Evolutionary conservation across 2,888 invertebrate genomes (phyloP).

Genomic region (Coelopa pilipes): DNA sequence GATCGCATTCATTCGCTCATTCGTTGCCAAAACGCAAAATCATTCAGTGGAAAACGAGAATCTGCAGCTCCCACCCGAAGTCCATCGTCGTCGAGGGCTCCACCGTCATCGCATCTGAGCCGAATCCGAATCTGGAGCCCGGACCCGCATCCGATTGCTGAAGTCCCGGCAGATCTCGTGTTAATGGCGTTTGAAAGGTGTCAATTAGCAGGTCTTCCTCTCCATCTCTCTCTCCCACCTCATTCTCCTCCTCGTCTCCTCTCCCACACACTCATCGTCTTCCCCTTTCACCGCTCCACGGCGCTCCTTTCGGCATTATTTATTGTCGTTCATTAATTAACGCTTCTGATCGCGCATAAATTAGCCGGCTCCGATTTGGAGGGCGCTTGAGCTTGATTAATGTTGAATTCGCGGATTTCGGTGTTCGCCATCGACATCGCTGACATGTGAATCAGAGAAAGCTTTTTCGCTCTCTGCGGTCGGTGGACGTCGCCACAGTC

Average conservation of each 20-base stretch:
- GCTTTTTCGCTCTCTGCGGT: conserved; percentile 6
- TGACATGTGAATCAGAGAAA: conserved; percentile 30
- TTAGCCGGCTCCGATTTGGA: conserved; percentile 18
- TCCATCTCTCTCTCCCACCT: too few relatives aligned
- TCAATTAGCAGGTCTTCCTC: conserved; percentile 43
- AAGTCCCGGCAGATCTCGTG: not conserved
- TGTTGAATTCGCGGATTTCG: conserved; percentile 17
- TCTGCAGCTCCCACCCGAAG: not conserved
- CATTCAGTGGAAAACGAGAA: conserved; percentile 16
- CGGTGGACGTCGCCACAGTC: too few relatives aligned
- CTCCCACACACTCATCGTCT: not conserved
- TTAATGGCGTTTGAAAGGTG: conserved; percentile 49
- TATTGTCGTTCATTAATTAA: conserved; percentile 37
- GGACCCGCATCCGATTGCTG: not conserved
- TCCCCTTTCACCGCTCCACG: not conserved
- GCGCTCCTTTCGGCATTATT: conserved; percentile 30
- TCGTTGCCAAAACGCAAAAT: conserved; percentile 34
- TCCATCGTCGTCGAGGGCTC: too few relatives aligned
- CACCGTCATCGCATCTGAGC: too few relatives aligned
- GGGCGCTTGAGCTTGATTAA: conserved; percentile 26
- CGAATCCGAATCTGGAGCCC: too few relatives aligned
- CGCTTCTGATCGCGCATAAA: conserved; percentile 28
- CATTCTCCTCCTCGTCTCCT: not conserved
- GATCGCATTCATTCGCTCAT: not conserved
- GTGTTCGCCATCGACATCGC: conserved; percentile 10